Percentiles rank a stretch among this genome's conserved stretches.
phyloP scores from a whole-genome alignment of 2,113 vertebrate genomes.

The Leiothrix lutea region DNA sequence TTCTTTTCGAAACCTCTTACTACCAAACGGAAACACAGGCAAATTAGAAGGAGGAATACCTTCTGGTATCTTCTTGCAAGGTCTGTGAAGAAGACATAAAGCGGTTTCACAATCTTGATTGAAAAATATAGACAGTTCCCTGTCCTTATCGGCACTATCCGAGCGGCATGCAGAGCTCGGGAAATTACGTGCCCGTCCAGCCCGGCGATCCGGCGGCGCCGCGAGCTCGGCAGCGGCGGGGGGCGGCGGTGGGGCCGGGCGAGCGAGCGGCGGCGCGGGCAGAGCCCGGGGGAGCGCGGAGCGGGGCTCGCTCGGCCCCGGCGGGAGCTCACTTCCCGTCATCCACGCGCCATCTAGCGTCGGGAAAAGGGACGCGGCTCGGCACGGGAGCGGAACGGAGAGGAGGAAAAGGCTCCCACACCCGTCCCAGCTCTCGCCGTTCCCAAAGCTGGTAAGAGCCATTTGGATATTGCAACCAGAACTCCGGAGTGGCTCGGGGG shows the following conservation, averaged over 20 bases:
- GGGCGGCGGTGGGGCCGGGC: not conserved
- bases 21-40: not conserved
- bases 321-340: too few relatives aligned
- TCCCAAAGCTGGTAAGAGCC: too few relatives aligned
- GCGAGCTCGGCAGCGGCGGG: rapidly evolving
- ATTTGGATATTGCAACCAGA: too few relatives aligned
- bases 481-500: too few relatives aligned
- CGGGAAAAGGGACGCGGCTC: too few relatives aligned
- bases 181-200: rapidly evolving
- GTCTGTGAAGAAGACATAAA: not conserved
- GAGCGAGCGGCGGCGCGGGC: too few relatives aligned
- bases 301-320: too few relatives aligned
- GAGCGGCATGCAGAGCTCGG: not conserved
- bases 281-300: too few relatives aligned
- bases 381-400: too few relatives aligned
- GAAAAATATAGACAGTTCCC: not conserved
- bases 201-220: not conserved
- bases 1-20: not conserved
- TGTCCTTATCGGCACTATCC: rapidly evolving
- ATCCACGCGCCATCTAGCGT: too few relatives aligned
- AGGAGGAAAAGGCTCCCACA: too few relatives aligned
- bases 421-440: too few relatives aligned
- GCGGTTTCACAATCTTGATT: not conserved
- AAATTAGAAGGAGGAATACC: not conserved
- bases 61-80: not conserved